Percentiles rank a stretch among this genome's conserved stretches.
Conservation (phyloP, 1,140 invertebrate genomes). For the Plodia interpunctella region DNA sequence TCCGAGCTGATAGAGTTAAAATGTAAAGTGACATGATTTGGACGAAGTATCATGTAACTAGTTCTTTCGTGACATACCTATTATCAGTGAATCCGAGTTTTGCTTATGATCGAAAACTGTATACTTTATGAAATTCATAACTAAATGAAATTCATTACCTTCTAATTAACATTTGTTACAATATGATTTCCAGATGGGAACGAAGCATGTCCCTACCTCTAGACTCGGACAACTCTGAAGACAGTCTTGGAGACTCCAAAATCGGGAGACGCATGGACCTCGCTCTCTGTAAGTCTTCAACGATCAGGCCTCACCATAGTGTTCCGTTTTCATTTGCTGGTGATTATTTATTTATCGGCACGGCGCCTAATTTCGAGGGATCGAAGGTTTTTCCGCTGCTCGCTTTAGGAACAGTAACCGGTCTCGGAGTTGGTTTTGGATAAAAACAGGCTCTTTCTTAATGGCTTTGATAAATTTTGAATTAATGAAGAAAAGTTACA, state of each 20-base stretch:
- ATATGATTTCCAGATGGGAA: conserved; percentile 77
- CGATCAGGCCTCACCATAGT: conserved; percentile 12
- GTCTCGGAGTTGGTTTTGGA: conserved; percentile 31
- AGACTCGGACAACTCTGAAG: conserved; percentile 74
- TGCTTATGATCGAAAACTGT: too few species aligned
- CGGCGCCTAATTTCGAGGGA: conserved; percentile 54
- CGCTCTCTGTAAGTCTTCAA: conserved; percentile 81
- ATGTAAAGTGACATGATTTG: too few species aligned
- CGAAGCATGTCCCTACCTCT: conserved; percentile 82
- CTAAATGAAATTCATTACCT: too few species aligned
- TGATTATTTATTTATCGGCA: conserved; percentile 72
- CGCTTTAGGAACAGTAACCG: conserved; percentile 18
- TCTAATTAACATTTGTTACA: too few species aligned
- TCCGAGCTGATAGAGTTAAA: too few species aligned
- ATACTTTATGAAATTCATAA: too few species aligned
- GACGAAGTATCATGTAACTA: too few species aligned
- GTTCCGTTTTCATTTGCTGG: conserved; percentile 38
- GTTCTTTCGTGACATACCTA: too few species aligned
- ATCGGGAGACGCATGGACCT: conserved; percentile 81
- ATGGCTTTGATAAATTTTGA: conserved; percentile 5
- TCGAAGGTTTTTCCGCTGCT: conserved; percentile 29
- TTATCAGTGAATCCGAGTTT: too few species aligned
- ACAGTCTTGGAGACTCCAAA: conserved; percentile 74
- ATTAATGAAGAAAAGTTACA: too few species aligned
- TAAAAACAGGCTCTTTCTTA: conserved; percentile 25